Percentiles rank a stretch among this genome's conserved stretches.
Evolutionary conservation across 2,888 invertebrate genomes (phyloP).

Genomic region (Maniola hyperantus): DNA sequence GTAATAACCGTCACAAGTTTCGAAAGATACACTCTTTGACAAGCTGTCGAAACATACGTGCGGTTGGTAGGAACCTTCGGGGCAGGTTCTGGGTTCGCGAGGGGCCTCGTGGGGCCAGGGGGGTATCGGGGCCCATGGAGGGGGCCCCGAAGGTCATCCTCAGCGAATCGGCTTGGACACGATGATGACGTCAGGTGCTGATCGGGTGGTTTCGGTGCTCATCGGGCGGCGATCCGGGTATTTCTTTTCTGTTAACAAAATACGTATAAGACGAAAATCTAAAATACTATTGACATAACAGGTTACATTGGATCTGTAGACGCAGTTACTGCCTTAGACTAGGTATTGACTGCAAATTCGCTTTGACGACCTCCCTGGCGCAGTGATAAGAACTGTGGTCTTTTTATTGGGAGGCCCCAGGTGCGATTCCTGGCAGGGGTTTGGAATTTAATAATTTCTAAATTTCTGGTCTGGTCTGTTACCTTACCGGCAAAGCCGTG

Average conservation of each 20-base stretch:
- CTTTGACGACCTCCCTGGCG: too few species aligned
- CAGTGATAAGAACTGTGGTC: too few species aligned
- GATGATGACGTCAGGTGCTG: slow-evolving; percentile 95
- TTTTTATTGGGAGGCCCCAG: too few species aligned
- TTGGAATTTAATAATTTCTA: too few species aligned
- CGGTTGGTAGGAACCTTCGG: slow-evolving; percentile 63
- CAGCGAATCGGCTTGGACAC: slow-evolving; percentile 81
- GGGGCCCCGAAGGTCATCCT: slow-evolving; percentile 78
- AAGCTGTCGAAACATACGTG: slow-evolving; percentile 54
- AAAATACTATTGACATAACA: not conserved
- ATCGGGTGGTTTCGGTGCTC: slow-evolving; percentile 92
- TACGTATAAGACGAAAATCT: not conserved
- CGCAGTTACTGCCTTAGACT: too few species aligned
- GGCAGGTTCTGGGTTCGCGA: slow-evolving; percentile 59
- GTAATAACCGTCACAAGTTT: slow-evolving; percentile 67
- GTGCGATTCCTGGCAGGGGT: too few species aligned
- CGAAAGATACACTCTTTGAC: slow-evolving; percentile 64
- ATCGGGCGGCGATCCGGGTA: slow-evolving; percentile 84
- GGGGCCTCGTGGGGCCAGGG: slow-evolving; percentile 59
- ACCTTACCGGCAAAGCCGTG: too few species aligned
- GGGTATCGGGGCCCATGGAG: slow-evolving; percentile 75
- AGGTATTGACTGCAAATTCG: too few species aligned
- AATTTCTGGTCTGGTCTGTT: too few species aligned
- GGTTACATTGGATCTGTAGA: too few species aligned
- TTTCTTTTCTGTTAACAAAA: slow-evolving; percentile 66